phyloP scores from a whole-genome alignment of 2,797 vertebrate genomes.

The Paguma larvata region DNA sequence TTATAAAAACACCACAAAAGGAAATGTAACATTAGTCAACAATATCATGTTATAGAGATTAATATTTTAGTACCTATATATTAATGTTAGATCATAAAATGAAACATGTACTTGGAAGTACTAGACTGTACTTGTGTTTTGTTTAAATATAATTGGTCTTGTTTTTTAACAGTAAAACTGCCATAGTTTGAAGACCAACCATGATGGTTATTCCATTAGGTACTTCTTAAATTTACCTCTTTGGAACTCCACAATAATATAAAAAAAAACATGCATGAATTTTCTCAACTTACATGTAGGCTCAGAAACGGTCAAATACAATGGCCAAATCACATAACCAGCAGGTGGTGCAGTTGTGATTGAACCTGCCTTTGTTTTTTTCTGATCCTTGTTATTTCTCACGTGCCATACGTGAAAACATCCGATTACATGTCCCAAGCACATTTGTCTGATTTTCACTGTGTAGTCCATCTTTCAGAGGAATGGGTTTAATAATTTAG shows the following conservation, averaged over 20 bases:
- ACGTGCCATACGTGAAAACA: fast-evolving
- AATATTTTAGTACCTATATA: background rate
- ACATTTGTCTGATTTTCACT: background rate
- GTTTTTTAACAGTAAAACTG: background rate
- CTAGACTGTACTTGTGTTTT: background rate
- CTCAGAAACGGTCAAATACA: background rate
- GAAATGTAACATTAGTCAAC: background rate
- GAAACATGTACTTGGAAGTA: background rate
- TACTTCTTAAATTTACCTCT: background rate
- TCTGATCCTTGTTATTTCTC: background rate
- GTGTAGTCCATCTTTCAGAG: background rate
- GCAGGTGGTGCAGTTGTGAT: background rate
- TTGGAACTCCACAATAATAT: background rate
- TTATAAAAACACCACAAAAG: background rate
- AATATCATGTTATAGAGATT: background rate
- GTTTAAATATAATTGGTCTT: background rate
- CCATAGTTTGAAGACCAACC: background rate
- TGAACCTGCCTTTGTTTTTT: background rate
- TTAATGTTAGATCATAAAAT: slow-evolving; percentile 14
- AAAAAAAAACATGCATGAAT: background rate
- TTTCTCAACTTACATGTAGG: background rate
- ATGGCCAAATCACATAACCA: background rate
- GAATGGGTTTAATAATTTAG: background rate
- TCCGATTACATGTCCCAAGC: background rate
- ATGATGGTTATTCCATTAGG: background rate